These are phyloP conservation scores for Amphipyra berbera DNA, from an alignment of 2,888 invertebrate species.

Conservation along the genomic window DNA sequence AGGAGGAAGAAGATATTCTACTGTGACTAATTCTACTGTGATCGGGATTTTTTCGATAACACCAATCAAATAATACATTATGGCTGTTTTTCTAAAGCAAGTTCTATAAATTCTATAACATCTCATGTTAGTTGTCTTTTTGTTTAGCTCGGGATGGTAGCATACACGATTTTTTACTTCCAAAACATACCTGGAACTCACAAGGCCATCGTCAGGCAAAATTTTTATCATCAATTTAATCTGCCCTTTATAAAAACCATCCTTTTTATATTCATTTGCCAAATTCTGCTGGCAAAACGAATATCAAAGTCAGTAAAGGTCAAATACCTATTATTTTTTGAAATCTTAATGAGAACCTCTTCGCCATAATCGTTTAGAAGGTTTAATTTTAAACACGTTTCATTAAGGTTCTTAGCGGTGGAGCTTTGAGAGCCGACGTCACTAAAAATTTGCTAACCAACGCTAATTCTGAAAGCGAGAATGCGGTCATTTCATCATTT, in stretches of 20 bases:
- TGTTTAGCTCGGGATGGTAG: too few relatives aligned
- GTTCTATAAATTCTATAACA: not conserved
- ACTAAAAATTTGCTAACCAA: constrained; percentile 12
- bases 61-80: too few relatives aligned
- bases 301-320: constrained; percentile 35
- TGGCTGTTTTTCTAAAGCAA: too few relatives aligned
- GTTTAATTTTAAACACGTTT: constrained; percentile 22
- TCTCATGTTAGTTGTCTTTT: not conserved
- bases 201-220: constrained; percentile 26
- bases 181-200: constrained; percentile 40
- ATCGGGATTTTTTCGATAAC: too few relatives aligned
- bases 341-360: constrained; percentile 17
- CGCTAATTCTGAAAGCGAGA: constrained; percentile 37
- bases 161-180: constrained; percentile 18
- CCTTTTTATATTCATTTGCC: constrained; percentile 33
- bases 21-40: too few relatives aligned
- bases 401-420: constrained; percentile 4
- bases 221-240: constrained; percentile 42
- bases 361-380: constrained; percentile 9
- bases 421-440: constrained; percentile 15
- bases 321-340: constrained; percentile 12
- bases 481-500: constrained; percentile 21
- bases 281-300: constrained; percentile 15
- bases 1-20: too few relatives aligned
- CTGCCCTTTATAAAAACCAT: constrained; percentile 31